These are phyloP conservation scores for Drosophila busckii DNA, from an alignment of 1,140 invertebrate species.

Conservation along the genomic window DNA sequence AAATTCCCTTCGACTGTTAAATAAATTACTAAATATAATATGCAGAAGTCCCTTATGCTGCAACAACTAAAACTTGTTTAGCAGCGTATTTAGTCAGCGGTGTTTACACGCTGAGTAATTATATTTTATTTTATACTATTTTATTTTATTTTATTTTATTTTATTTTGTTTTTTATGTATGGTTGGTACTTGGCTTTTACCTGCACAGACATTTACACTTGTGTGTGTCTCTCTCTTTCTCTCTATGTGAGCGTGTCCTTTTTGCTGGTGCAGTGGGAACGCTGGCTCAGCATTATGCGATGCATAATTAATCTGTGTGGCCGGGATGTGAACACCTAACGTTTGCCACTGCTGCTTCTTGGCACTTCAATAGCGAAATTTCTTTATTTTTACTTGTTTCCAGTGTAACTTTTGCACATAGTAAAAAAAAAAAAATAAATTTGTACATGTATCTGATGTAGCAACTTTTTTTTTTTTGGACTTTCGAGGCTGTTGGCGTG, in stretches of 20 bases:
- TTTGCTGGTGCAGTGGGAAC: constrained; percentile 33
- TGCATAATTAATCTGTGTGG: constrained; percentile 67
- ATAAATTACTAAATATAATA: too few relatives aligned
- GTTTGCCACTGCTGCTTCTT: constrained; percentile 24
- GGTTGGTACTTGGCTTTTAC: constrained; percentile 72
- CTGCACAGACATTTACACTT: constrained; percentile 21
- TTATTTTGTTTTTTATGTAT: constrained; percentile 62
- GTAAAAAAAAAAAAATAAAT: too few relatives aligned
- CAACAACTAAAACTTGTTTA: too few relatives aligned
- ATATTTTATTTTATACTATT: constrained; percentile 5
- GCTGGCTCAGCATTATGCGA: constrained; percentile 75
- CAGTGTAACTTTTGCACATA: constrained; percentile 68
- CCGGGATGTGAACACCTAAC: constrained; percentile 23
- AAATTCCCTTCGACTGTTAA: too few relatives aligned
- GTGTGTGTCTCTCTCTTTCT: constrained; percentile 3
- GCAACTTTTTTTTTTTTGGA: too few relatives aligned
- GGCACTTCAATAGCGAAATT: constrained; percentile 73
- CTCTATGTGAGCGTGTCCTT: constrained; percentile 5
- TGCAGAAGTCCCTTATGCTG: too few relatives aligned
- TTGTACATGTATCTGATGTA: constrained; percentile 72
- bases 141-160: constrained; percentile 35
- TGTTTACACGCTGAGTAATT: too few relatives aligned
- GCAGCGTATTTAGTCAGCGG: too few relatives aligned
- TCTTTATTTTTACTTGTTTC: constrained; percentile 76
- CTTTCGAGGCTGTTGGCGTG: constrained; percentile 15